Evolutionary conservation across 2,888 invertebrate genomes (phyloP), one percentile per base, ranked within the genome.

Genomic region (Epiblema foenella): DNA sequence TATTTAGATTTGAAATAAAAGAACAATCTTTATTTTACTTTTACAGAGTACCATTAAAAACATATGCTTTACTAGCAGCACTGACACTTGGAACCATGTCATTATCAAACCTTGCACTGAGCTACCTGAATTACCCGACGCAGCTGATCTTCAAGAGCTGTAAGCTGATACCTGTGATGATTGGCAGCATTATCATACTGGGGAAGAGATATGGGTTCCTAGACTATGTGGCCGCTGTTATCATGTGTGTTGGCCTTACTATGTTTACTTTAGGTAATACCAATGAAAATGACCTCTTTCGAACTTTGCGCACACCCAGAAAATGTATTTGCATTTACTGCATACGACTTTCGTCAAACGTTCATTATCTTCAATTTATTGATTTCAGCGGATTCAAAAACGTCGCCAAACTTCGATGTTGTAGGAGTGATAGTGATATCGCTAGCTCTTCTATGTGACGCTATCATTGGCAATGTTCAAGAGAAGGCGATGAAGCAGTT

Each of bases 71-170:
- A 56, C 89, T 99, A 74, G 98, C 98, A 56, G 94, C 97, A 1
- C 91, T 99, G 60, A 98, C 99, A 0, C 94, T 99, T 17, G 98
- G 98, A 3, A 99, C 99, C 2, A 99, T 99, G 98, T 98, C 98
- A 0, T 95, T 99, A 75, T 99, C 99, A 1, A 99, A 99, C 89
- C 95, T 98, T 4, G 98, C 99, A 0, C 94, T 99, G 12, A 98
- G 98, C 62, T 98, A 98, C 87, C 94, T 99, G 12, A 99, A 99
- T 89, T 99, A 99, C 88, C 99, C 99, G 0, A 99, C 99, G 0
- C 98, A 98, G 94, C 96, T 99, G 54, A 99, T 99, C 80, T 99
- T 99, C 86, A 99, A 99, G 88, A 98, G 98, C 86, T 99, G 99
- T 88, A 99, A 99, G 87, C 94, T 99, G 0, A 98, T 99, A 79